Evolutionary conservation across 2,113 vertebrate species (phyloP).

Genomic region (Bubalus kerabau): DNA sequence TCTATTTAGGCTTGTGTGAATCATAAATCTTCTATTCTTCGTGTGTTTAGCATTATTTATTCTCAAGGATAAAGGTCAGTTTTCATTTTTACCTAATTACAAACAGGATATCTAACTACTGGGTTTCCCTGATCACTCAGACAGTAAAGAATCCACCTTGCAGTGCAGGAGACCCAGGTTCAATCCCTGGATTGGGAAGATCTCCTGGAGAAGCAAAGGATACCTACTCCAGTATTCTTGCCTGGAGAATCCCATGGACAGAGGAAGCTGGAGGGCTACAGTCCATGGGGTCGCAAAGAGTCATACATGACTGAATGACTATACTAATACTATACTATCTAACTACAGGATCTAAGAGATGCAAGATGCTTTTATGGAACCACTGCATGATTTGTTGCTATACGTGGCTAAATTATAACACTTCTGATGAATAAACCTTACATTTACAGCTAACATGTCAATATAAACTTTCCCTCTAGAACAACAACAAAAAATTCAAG

Average conservation of each 20-base stretch:
- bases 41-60: background rate
- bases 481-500: background rate
- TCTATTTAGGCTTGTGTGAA: background rate
- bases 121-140: background rate
- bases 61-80: slow-evolving; percentile 36
- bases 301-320: background rate
- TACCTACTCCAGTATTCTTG: background rate
- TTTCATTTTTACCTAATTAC: slow-evolving; percentile 36
- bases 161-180: background rate
- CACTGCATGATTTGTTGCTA: background rate
- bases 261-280: background rate
- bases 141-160: background rate
- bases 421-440: background rate
- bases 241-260: background rate
- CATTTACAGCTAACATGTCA: background rate
- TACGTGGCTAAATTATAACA: background rate
- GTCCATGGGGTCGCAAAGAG: background rate
- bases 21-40: slow-evolving; percentile 29
- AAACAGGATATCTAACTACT: slow-evolving; percentile 26
- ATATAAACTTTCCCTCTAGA: background rate
- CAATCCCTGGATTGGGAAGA: background rate
- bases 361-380: background rate
- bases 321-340: background rate
- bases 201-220: background rate
- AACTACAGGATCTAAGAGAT: slow-evolving; percentile 12